Evolutionary conservation across 2,113 vertebrate species (phyloP).

Genomic region (Lagopus leucura): DNA sequence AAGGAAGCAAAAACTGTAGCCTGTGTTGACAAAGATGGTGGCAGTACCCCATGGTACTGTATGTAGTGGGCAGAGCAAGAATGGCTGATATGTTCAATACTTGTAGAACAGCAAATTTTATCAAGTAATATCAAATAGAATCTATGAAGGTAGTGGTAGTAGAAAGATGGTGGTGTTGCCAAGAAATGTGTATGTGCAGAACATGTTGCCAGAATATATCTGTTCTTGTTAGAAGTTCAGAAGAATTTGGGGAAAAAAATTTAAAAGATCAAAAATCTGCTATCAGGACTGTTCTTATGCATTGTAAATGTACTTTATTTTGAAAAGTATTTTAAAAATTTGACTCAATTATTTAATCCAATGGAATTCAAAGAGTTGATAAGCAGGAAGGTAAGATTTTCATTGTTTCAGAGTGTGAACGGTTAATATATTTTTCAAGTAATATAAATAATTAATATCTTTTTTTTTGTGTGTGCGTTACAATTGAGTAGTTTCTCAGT

Average conservation of each 20-base stretch:
- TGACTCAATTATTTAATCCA: not conserved
- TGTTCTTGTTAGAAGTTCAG: not conserved
- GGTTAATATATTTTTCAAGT: not conserved
- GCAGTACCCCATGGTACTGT: not conserved
- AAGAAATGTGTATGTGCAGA: accelerated
- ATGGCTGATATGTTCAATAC: not conserved
- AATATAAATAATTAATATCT: not conserved
- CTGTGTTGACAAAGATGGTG: not conserved
- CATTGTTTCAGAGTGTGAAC: not conserved
- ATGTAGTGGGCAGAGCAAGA: not conserved
- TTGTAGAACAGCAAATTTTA: not conserved
- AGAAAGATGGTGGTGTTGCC: not conserved
- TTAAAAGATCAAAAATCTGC: not conserved
- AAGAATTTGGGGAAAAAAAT: not conserved
- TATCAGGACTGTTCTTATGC: accelerated
- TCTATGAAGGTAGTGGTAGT: not conserved
- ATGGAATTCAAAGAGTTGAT: not conserved
- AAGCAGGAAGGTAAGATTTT: not conserved
- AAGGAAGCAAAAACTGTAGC: not conserved
- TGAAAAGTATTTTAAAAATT: not conserved
- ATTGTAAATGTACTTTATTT: not conserved
- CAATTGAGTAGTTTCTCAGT: not conserved
- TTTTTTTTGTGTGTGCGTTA: too few relatives aligned
- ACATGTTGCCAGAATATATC: not conserved
- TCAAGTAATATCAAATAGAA: not conserved